Base-by-base conservation (phyloP, 1,140 invertebrate species). In the Chrysomallon squamiferum region DNA sequence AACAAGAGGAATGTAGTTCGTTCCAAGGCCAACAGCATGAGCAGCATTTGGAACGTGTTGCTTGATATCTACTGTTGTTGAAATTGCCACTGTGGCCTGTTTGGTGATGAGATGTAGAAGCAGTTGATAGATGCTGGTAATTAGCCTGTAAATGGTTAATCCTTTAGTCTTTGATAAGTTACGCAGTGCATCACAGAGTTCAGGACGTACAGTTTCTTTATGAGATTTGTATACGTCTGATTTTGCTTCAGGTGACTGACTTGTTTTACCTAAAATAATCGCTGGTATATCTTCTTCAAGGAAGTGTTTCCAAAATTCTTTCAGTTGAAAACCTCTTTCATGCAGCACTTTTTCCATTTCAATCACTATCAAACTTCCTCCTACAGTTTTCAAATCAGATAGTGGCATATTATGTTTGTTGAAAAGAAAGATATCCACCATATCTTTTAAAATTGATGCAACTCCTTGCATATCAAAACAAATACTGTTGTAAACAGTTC, bases 401-500 rank as follows among this genome's bases (percentile, higher is more conserved):
- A 47, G 45, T 20, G 45, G 25, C 45, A 20, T n/a, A 7, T 22
- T 22, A n/a, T 6, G 2, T 47, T n/a, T 20, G 45, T 6, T 20
- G 9, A 22, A 4, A 20, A 20, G 45, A 11, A n/a, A n/a, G n/a
- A 47, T 47, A 47, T 47, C 25, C 15, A 47, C 25, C n/a, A 47
- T 20, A 22, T 47, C 45, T 3, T 47, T 47, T 11, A 47, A 4
- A 6, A 47, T 7, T 5, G 25, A 4, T 47, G 45, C 25, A 18
- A 47, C 25, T 47, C 45, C 15, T n/a, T 25, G 22, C 18, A 65
- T n/a, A 50, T 72, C 70, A 59, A 72, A 65, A 32, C 58, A 33
- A 18, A 63, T 62, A 13, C 63, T 68, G 59, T 72, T 66, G 20
- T 62, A 62, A 6, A 72, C 35, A 32, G 66, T 43, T 20, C 62